Evolutionary conservation across 2,888 invertebrate species (phyloP).

Genomic region (Ctena decussata): DNA sequence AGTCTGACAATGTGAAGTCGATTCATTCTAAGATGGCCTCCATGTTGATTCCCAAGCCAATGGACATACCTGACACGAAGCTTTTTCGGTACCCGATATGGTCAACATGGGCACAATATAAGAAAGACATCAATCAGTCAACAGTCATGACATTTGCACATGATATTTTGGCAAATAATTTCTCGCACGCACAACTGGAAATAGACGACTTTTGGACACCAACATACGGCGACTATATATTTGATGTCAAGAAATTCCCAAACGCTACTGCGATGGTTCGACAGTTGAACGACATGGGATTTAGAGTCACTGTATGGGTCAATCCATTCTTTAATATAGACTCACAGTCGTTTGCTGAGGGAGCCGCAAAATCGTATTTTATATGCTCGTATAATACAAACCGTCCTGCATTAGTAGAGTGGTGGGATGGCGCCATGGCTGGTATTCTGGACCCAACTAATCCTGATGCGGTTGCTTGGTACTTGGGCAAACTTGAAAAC

Average conservation of each 20-base stretch:
- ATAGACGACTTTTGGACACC: slow-evolving; percentile 95
- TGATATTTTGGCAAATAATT: slow-evolving; percentile 67
- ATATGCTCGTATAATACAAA: slow-evolving; percentile 82
- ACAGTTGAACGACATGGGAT: slow-evolving; percentile 89
- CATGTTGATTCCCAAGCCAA: slow-evolving; percentile 88
- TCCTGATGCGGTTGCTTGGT: slow-evolving; percentile 93
- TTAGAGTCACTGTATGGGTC: slow-evolving; percentile 93
- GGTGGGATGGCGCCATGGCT: slow-evolving; percentile 92
- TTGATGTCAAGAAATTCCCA: slow-evolving; percentile 91
- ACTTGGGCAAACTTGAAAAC: slow-evolving; percentile 90
- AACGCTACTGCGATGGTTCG: slow-evolving; percentile 88
- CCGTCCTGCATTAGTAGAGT: slow-evolving; percentile 88
- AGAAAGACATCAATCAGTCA: slow-evolving; percentile 90
- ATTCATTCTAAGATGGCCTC: slow-evolving; percentile 88
- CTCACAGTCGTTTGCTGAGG: slow-evolving; percentile 93
- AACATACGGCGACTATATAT: slow-evolving; percentile 94
- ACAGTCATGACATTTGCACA: slow-evolving; percentile 73
- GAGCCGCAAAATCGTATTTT: slow-evolving; percentile 89
- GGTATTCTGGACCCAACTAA: slow-evolving; percentile 96
- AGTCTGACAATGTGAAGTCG: slow-evolving; percentile 63
- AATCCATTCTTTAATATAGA: slow-evolving; percentile 89
- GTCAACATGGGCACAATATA: slow-evolving; percentile 95
- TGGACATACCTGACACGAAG: slow-evolving; percentile 89
- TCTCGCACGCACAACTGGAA: slow-evolving; percentile 88
- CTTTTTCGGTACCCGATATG: slow-evolving; percentile 94